Base-by-base conservation (phyloP, 2,888 invertebrate species). In the Mythimna loreyi region DNA sequence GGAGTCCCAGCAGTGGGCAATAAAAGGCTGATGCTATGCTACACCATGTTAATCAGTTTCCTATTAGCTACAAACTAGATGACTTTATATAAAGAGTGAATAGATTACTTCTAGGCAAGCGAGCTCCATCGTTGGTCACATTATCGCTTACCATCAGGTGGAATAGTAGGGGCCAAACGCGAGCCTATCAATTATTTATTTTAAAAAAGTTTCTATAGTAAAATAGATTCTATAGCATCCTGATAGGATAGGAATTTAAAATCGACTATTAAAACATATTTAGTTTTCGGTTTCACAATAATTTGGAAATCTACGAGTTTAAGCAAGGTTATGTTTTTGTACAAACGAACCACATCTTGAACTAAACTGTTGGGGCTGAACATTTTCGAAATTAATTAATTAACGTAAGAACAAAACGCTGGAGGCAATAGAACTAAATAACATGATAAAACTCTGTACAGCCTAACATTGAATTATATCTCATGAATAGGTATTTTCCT, bases 301-400 rank as follows among this genome's bases (percentile, higher is more conserved):
- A 28, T 30, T 30, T 23, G 2, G n/a, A 43, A 6, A 47, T 55
- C 16, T 28, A 28, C 19, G 16, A 52, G 4, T n/a, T 53, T n/a
- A 64, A 28, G 6, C 28, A 55, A 9, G 13, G 2, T 11, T 25
- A 28, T 30, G 11, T 33, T 30, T 45, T 75, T 40, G 30, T 49
- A 72, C 25, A 13, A 59, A 43, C 45, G 13, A 33, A 36, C n/a
- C 25, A 49, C 21, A 52, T 28, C 19, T 21, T n/a, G 16, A 52
- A 55, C 33, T 43, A 16, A 43, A 50, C 11, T 45, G 23, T 65
- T 16, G 56, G 45, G n/a, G 43, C 16, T 11, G 43, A 57, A 52
- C n/a, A 23, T 45, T 67, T 19, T 19, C 9, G n/a, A 43, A 75
- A 67, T 30, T 55, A 80, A 80, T 80, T 78, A 78, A 75, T 67